Percentiles rank a stretch among this genome's conserved stretches.
Conservation (phyloP, 37 sponge, comb jelly and placozoan genomes). For the Haliclona indistincta region DNA sequence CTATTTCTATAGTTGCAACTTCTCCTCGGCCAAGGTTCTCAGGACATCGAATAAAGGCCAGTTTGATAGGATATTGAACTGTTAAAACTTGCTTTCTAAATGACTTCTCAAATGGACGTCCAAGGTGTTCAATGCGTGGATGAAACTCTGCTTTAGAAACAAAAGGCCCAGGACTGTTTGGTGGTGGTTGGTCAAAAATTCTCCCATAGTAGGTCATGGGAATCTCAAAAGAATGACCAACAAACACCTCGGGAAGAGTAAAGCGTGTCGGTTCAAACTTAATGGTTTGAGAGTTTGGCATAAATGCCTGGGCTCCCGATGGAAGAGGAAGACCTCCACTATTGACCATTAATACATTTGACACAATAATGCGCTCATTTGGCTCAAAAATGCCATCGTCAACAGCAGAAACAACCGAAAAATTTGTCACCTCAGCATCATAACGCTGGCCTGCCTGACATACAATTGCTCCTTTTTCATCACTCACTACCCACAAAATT, state of each 20-base stretch:
- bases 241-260: conserved; percentile 50
- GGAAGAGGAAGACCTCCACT: conserved; percentile 70
- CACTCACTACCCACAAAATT: conserved; percentile 47
- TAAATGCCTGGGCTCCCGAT: conserved; percentile 55
- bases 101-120: conserved; percentile 68
- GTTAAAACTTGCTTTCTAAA: conserved; percentile 19
- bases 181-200: conserved; percentile 72
- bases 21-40: conserved; percentile 62
- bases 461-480: conserved; percentile 22
- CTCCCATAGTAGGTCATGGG: conserved; percentile 63
- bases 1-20: conserved; percentile 46
- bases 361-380: conserved; percentile 64
- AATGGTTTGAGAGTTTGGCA: conserved; percentile 65
- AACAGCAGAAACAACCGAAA: conserved; percentile 32
- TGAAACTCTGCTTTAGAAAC: conserved; percentile 35
- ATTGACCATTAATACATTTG: conserved; percentile 39
- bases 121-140: conserved; percentile 54
- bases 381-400: conserved; percentile 83
- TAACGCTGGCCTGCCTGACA: conserved; percentile 45
- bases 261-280: conserved; percentile 62
- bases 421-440: conserved; percentile 29
- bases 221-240: conserved; percentile 33
- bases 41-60: conserved; percentile 37
- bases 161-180: conserved; percentile 75
- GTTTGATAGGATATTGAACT: conserved; percentile 76